Evolutionary conservation across 2,113 vertebrate genomes (phyloP), one percentile per base, ranked within the genome.

Genomic region (Ivindomyrus marchei): DNA sequence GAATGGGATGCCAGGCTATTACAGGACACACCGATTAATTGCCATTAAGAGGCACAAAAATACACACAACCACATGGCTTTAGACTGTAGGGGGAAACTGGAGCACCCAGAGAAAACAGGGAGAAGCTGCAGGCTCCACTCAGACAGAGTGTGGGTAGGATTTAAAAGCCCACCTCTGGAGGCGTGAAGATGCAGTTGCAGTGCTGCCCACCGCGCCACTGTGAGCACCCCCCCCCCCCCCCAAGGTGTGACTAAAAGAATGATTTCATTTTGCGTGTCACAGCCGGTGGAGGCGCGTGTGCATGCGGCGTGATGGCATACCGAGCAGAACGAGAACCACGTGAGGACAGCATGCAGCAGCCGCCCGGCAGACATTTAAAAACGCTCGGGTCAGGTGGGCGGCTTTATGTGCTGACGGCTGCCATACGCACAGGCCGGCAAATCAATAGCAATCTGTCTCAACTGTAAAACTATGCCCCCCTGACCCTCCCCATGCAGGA

Each of bases 391-490:
- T 80, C 88, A 77, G 46, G 46, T 39, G 46, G 8, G 17, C 31
- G 5, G 46, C 66, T 50, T 70, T 24, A 17, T 39, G 7, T 89
- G 88, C 45, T 77, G 88, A 89, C 70, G 10, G 88, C 31, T 21
- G 3, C 66, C 19, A 77, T 50, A 50, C 15, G 27, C n/a, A 77
- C 58, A 24, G 62, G 36, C 15, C 6, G 15, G 42, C 56, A 45
- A 46, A 88, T 88, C 87, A 17, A 88, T 70, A 88, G 7, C 87
- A 45, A 46, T 70, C 87, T 62, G 45, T 88, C 42, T 88, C 11
- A 3, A 70, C 39, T 27, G 46, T 70, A 70, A 31, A 70, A 31
- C 27, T 11, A 70, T 4, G n/a, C 62, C n/a, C n/a, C n/a, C 27
- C 36, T 0, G 27, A 11, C 1, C 70, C 4, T 13, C n/a, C 70